These are phyloP conservation scores for Lacerta bilineata DNA, from an alignment of 2,797 vertebrate species.

Conservation along the genomic window DNA sequence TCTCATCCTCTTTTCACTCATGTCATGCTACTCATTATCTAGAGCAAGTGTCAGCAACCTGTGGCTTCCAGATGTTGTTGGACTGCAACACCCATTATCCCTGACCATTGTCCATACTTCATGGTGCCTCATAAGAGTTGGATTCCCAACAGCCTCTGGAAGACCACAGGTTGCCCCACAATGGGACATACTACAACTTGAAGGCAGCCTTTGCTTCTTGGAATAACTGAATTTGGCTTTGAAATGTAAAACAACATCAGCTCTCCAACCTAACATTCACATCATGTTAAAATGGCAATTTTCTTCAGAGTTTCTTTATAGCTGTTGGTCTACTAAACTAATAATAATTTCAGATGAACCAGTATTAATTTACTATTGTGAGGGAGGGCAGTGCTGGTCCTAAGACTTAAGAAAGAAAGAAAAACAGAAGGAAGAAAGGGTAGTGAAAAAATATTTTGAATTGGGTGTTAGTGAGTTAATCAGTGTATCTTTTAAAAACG, in stretches of 20 bases:
- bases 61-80: no score
- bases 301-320: neutral
- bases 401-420: neutral
- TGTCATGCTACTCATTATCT: conserved; percentile 17
- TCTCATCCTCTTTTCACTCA: neutral
- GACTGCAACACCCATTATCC: no score
- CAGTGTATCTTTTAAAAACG: neutral
- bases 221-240: conserved; percentile 12
- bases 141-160: no score
- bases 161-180: no score
- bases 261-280: rapidly evolving
- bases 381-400: neutral
- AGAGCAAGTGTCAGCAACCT: no score
- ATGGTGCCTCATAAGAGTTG: no score
- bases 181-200: neutral
- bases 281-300: neutral
- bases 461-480: neutral
- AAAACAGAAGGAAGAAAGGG: neutral
- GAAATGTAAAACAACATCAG: neutral
- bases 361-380: neutral
- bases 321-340: neutral
- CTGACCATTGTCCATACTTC: no score
- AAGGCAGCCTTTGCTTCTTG: neutral
- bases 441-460: no score
- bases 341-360: neutral